These are phyloP conservation scores for Emys orbicularis DNA, from an alignment of 2,797 vertebrate genomes.

Conservation along the genomic window DNA sequence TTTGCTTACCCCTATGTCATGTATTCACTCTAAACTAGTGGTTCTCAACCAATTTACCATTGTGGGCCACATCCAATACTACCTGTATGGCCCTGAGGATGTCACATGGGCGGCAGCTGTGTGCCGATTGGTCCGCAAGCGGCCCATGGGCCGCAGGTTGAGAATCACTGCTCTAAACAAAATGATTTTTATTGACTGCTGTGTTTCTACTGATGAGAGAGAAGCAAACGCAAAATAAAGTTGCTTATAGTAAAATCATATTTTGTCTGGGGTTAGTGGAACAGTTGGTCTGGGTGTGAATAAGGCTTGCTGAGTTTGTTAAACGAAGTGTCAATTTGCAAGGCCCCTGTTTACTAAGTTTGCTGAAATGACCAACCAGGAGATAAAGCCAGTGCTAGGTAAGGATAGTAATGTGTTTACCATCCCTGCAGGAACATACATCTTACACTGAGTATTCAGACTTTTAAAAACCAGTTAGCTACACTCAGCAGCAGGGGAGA, in stretches of 20 bases:
- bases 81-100: too few relatives aligned
- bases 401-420: constrained; percentile 9
- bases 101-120: too few relatives aligned
- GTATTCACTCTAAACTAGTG: rapidly evolving
- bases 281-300: neutral
- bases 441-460: constrained; percentile 44
- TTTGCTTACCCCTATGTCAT: rapidly evolving
- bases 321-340: neutral
- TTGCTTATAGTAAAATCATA: neutral
- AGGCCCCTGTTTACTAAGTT: neutral
- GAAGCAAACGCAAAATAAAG: neutral
- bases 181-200: neutral
- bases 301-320: neutral
- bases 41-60: too few relatives aligned
- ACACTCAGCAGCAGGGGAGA: constrained; percentile 1
- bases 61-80: too few relatives aligned
- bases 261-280: neutral
- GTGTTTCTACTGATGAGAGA: neutral
- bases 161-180: neutral
- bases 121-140: too few relatives aligned
- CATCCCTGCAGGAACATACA: constrained; percentile 28
- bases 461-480: constrained; percentile 63
- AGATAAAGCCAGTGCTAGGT: neutral
- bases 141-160: too few relatives aligned
- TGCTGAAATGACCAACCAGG: neutral